Base-by-base conservation (phyloP, 2,888 invertebrate genomes). In the Augochlorella aurata region DNA sequence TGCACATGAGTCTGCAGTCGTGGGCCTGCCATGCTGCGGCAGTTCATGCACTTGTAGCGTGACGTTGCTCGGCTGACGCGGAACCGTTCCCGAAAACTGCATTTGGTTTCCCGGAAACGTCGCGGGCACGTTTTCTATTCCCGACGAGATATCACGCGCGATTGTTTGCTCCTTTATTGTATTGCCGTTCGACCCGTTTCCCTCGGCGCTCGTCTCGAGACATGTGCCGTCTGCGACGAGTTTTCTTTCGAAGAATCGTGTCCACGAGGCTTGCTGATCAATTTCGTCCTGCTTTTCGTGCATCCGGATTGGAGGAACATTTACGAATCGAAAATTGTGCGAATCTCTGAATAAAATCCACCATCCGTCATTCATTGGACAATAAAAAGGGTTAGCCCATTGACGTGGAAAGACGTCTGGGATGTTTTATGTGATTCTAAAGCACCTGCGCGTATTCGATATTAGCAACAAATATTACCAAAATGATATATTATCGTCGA, bases 111-210 rank as follows among this genome's bases (percentile, higher is more conserved):
- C 52, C 38, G 45, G 54, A 8, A 70, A 21, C 70, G 58, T 52
- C 16, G 54, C 45, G 54, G 21, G 21, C n/a, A 16, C 68, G 24
- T 69, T 69, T 58, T 66, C 54, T 47, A 10, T 58, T 65, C 67
- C 16, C 50, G 21, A 18, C 74, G 45, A 67, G 74, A 74, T 58
- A 58, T 74, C 65, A 58, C 47, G 24, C 75, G 66, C 73, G 66
- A 49, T 52, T 85, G 82, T 82, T 82, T 81, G 69, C 52, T 63
- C 76, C 76, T 66, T 86, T 70, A 61, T 72, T 74, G 83, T 63
- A 65, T 52, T 47, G 50, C 45, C 79, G 65, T 75, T 79, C 74
- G 75, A 54, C 72, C 68, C 67, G 63, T 63, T 63, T 63, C 24
- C 58, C 61, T 16, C 2, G 61, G 9, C 58, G 29, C 24, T 18